Evolutionary conservation across 2,113 vertebrate genomes (phyloP).

Genomic region (Semnornis frantzii): DNA sequence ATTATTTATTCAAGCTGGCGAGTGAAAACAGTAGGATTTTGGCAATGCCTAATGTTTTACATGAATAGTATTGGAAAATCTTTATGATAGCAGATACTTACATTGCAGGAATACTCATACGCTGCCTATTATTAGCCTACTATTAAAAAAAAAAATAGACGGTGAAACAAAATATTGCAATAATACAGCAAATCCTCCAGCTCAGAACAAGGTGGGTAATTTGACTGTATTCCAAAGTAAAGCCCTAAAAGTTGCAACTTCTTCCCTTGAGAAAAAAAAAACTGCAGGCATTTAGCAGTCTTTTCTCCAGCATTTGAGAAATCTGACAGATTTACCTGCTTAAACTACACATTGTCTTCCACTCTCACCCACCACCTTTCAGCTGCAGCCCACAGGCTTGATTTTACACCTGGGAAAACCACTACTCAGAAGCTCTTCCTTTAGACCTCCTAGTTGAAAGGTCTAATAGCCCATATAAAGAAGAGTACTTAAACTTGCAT

Average conservation of each 20-base stretch:
- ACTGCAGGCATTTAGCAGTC: neutral
- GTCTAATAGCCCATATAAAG: conserved; percentile 68
- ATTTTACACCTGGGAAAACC: conserved; percentile 60
- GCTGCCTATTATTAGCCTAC: neutral
- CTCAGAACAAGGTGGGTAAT: neutral
- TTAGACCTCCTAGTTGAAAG: conserved; percentile 50
- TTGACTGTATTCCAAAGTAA: neutral
- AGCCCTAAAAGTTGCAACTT: neutral
- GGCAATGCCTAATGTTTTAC: conserved; percentile 23
- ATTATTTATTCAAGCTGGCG: conserved; percentile 10
- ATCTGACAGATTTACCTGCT: neutral
- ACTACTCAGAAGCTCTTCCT: conserved; percentile 51
- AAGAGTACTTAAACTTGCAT: conserved; percentile 63
- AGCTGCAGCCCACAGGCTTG: neutral
- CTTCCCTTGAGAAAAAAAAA: neutral
- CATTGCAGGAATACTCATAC: neutral
- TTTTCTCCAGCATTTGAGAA: neutral
- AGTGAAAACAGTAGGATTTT: conserved; percentile 16
- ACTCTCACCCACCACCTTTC: neutral
- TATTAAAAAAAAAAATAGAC: neutral
- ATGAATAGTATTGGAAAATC: conserved; percentile 4
- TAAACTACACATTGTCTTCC: neutral
- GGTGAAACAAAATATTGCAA: neutral
- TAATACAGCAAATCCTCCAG: neutral
- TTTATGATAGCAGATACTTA: neutral